Conservation (phyloP, 2,113 vertebrate genomes). For the Myrmecophaga tridactyla region DNA sequence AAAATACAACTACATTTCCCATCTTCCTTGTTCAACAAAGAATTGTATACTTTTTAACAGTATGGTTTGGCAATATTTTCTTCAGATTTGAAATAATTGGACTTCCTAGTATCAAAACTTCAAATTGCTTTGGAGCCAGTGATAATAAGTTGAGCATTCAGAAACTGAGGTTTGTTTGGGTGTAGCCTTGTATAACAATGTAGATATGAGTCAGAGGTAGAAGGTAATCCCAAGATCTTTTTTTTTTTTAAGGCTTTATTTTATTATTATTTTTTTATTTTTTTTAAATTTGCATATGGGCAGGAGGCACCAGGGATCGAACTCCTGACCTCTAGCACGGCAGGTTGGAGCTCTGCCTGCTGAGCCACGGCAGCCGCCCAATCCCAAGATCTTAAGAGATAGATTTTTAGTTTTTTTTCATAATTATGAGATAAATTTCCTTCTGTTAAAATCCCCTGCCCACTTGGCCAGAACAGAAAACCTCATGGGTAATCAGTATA, state of each 20-base stretch:
- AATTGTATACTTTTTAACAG: conserved; percentile 53
- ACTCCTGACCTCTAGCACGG: too few species aligned
- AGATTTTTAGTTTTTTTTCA: conserved; percentile 32
- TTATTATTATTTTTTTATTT: too few species aligned
- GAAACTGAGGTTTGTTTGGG: conserved; percentile 21
- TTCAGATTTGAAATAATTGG: conserved; percentile 60
- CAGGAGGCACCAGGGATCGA: too few species aligned
- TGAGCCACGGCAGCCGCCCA: too few species aligned
- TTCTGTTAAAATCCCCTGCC: not conserved
- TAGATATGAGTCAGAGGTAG: not conserved
- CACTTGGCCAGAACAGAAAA: not conserved
- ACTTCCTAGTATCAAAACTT: conserved; percentile 56
- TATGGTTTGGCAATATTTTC: conserved; percentile 56
- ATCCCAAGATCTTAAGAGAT: conserved; percentile 34
- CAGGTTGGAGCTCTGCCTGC: too few species aligned
- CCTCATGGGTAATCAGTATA: not conserved
- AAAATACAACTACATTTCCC: conserved; percentile 72
- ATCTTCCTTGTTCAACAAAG: conserved; percentile 63
- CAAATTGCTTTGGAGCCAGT: not conserved
- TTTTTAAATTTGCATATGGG: too few species aligned
- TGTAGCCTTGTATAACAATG: conserved; percentile 12
- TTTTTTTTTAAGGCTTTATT: too few species aligned
- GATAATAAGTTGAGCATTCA: conserved; percentile 33
- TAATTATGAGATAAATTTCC: conserved; percentile 39
- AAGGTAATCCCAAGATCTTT: conserved; percentile 26